A percentile compares a stretch with the other conserved stretches of the same genome.
These are phyloP conservation scores for Brassicogethes aeneus DNA, from an alignment of 2,888 invertebrate genomes.

Conservation along the genomic window DNA sequence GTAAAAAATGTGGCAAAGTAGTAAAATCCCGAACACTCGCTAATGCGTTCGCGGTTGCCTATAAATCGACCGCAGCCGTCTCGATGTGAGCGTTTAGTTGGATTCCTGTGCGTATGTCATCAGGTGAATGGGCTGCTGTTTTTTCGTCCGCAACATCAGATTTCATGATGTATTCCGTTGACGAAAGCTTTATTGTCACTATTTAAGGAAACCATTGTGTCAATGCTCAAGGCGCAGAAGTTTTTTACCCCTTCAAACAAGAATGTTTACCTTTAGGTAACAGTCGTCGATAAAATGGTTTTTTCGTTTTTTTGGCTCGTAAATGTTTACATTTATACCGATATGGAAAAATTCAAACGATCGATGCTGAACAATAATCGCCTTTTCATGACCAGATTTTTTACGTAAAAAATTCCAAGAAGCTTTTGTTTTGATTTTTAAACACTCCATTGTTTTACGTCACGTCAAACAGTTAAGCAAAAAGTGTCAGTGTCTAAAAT, in stretches of 20 bases:
- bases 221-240: constrained; percentile 32
- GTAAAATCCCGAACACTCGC: no score
- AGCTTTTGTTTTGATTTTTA: no score
- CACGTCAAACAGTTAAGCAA: no score
- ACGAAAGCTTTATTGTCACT: constrained; percentile 35
- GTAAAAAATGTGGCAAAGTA: no score
- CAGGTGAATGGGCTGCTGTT: constrained; percentile 21
- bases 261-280: constrained; percentile 27
- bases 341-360: neutral
- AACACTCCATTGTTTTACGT: no score
- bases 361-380: no score
- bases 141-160: constrained; percentile 32
- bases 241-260: constrained; percentile 28
- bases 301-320: neutral
- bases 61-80: no score
- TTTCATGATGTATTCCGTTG: constrained; percentile 35
- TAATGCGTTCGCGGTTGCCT: no score
- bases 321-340: neutral
- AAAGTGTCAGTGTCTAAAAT: no score
- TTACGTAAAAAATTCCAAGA: no score
- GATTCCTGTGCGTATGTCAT: neutral
- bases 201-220: constrained; percentile 35
- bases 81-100: no score
- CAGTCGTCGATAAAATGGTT: constrained; percentile 28
- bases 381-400: no score